Base-by-base conservation (phyloP, 1,140 invertebrate genomes). In the Lutraria rhynchaena region DNA sequence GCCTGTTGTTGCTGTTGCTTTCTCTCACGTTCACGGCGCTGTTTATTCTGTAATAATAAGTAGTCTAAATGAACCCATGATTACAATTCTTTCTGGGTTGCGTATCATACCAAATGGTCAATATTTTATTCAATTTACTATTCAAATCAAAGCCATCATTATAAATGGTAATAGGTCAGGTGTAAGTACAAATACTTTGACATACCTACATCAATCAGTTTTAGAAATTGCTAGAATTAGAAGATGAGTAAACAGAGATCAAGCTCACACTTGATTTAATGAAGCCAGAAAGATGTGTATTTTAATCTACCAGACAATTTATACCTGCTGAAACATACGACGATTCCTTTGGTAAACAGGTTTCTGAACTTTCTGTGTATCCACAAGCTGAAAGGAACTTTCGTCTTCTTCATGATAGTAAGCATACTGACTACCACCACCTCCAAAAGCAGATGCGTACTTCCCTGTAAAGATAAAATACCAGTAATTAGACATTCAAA, bases 391-490 rank as follows among this genome's bases (percentile, higher is more conserved):
- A 94, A 99, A 99, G n/a, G 96, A 97, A 81, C 96, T 98, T 92
- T 99, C 98, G 93, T 99, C 98, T 91, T 99, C 98, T 88, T 99
- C 98, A 90, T 99, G 98, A 91, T 96, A 98, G 89, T 99, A 99
- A 0, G 98, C 96, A 94, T 99, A 99, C 87, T 98, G 98, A 89
- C 95, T 98, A 37, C 96, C 96, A 82, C 96, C 95, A 70, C 91
- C 91, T 37, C 98, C 98, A 94, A 99, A 99, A 86, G 98, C 97
- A 35, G 98, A 99, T 67, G 96, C 95, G 92, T 99, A 99, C 92
- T 99, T 99, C 90, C 97, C 97, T 98, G 87, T 22, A 94, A 93
- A n/a, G n/a, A n/a, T n/a, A n/a, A n/a, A n/a, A n/a, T n/a, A n/a
- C n/a, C n/a, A n/a, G n/a, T n/a, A n/a, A n/a, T n/a, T n/a, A n/a